Evolutionary conservation across 2,797 vertebrate genomes (phyloP).

Genomic region (Pteronotus mesoamericanus): DNA sequence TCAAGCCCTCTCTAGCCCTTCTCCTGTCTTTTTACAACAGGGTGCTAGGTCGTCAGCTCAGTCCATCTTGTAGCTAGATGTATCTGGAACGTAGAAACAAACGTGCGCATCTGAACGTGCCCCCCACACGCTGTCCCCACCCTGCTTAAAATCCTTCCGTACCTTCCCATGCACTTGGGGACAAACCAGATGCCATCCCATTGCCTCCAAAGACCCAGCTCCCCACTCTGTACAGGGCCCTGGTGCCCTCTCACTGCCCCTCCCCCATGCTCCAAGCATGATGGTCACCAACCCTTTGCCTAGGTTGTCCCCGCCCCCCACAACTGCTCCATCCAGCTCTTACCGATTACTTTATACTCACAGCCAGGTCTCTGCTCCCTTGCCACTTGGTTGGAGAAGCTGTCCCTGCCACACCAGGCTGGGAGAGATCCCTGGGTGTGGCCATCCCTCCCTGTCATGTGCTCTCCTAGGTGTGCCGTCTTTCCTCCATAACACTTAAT

Average conservation of each 20-base stretch:
- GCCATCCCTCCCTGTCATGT: background rate
- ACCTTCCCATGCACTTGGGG: background rate
- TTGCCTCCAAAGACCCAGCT: background rate
- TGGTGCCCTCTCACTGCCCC: background rate
- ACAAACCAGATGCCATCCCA: background rate
- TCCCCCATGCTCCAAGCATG: too few species aligned
- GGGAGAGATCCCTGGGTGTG: background rate
- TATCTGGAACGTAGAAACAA: background rate
- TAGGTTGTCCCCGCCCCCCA: background rate
- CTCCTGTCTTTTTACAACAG: background rate
- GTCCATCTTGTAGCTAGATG: background rate
- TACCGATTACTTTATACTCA: background rate
- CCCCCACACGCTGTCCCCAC: background rate
- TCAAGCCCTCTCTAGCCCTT: accelerated
- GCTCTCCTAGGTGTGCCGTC: background rate
- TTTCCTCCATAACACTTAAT: background rate
- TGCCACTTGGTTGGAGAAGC: background rate
- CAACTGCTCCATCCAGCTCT: background rate
- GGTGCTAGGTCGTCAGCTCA: background rate
- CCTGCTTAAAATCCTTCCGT: background rate
- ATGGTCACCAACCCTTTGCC: background rate
- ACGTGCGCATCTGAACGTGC: background rate
- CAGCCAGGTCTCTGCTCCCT: background rate
- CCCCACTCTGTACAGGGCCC: too few species aligned
- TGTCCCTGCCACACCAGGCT: background rate